Evolutionary conservation across 2,888 invertebrate species (phyloP), one percentile per base, ranked within the genome.

Genomic region (Stenoptilia bipunctidactyla): DNA sequence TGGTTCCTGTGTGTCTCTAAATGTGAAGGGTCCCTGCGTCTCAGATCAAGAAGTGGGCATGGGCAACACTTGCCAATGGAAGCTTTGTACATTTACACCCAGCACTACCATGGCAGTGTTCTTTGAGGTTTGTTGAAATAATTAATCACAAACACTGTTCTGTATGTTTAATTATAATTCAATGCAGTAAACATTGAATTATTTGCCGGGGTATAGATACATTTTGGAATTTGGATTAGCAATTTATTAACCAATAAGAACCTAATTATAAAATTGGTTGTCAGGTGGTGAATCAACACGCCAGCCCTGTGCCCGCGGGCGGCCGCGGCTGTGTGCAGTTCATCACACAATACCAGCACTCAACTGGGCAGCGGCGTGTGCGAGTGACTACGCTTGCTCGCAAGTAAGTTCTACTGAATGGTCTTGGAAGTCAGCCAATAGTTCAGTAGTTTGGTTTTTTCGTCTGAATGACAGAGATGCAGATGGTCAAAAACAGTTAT

Each of bases 11-110:
- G 95, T 98, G 15, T 96, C 96, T 0, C 83, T 96, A 49, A 95
- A 96, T 59, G 92, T 94, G 45, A 98, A 98, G 69, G 94, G 94
- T 36, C 89, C 94, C 0, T 90, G 91, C 55, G 97, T 99, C 38
- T 94, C 97, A 0, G 99, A 99, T 66, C 94, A 94, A 47, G 99
- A 99, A 83, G 93, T 98, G 55, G 99, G 99, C 40, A 91, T 98
- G 83, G 98, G 98, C 25, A 96, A 95, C 53, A 99, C 99, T 0
- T 93, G 94, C 44, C 97, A 98, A 63, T 99, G 99, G 99, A 98
- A 98, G 79, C 90, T 99, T 84, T 98, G 98, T 73, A 92, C 96
- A 0, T 86, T 99, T 15, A 93, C 90, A 34, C 97, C 98, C 0
- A 94, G 93, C 60, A 92, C 95, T 12, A 98, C 98, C 0, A 90